Evolutionary conservation across 2,888 invertebrate genomes (phyloP), one percentile per base, ranked within the genome.

Genomic region (Scotopteryx bipunctaria): DNA sequence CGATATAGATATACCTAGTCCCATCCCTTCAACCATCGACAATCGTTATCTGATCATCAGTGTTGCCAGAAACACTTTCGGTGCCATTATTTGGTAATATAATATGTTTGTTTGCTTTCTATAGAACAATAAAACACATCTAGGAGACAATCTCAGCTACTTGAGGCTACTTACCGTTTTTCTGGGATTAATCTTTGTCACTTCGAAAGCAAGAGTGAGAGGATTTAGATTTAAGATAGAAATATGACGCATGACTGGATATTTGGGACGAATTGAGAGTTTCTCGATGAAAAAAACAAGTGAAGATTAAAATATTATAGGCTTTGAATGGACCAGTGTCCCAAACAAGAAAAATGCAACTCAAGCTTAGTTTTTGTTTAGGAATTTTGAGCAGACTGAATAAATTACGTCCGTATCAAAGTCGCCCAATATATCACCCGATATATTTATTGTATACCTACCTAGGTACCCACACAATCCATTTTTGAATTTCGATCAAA

Each of bases 61-160:
- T 76, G 81, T 80, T 68, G 64, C 72, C 51, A 69, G 69, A 72
- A 76, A 80, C 81, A 78, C 81, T 79, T 76, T 72, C 60, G 64
- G 69, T 57, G 76, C 67, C 71, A 78, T 76, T 79, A 77, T 80
- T 77, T 70, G 62, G 77, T 73, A 79, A 78, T 68, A 69, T 72
- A 66, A 75, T 59, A 72, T 66, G 58, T 41, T 46, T 71, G 73
- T 76, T 73, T 73, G 69, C 31, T n/a, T 46, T 49, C 48, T 31
- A 55, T 38, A 42, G 33, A 42, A 55, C 46, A 61, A 61, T 57
- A 59, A 60, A 57, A 56, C 56, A 59, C 52, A 47, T 59, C 48
- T 45, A 36, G 36, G 46, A 48, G 57, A 57, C 56, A 60, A 54
- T 57, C 49, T 53, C 23, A 11, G 48, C 19, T 40, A 37, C 17